Evolutionary conservation across 1,140 invertebrate genomes (phyloP).

Genomic region (Papilio machaon): DNA sequence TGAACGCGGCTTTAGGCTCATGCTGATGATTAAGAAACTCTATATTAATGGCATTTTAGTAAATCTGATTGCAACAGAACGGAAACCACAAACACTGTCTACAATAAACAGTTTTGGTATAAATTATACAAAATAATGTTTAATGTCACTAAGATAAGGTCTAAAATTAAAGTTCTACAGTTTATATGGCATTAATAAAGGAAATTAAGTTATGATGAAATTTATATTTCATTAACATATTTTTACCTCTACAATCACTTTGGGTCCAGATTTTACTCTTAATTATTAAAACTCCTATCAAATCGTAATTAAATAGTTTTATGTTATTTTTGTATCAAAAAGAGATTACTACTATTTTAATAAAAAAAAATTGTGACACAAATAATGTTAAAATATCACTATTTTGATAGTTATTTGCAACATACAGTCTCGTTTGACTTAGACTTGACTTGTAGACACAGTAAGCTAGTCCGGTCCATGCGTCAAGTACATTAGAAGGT

Average conservation of each 20-base stretch:
- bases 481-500: conserved; percentile 9
- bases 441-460: background rate
- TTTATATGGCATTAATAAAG: background rate
- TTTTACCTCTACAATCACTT: background rate
- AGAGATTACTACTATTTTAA: no score
- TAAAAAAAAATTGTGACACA: no score
- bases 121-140: background rate
- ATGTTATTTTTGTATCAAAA: no score
- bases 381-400: no score
- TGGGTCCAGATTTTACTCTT: background rate
- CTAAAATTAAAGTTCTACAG: background rate
- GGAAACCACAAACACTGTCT: background rate
- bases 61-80: conserved; percentile 3
- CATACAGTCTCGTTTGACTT: background rate
- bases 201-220: background rate
- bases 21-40: background rate
- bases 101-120: background rate
- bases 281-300: no score
- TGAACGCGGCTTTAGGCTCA: no score
- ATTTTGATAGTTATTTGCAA: background rate
- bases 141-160: background rate
- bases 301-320: no score
- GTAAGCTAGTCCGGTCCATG: background rate
- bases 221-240: background rate
- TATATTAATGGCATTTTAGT: background rate